These are phyloP conservation scores for Glaucopsyche alexis DNA, from an alignment of 2,888 invertebrate genomes.

Conservation along the genomic window DNA sequence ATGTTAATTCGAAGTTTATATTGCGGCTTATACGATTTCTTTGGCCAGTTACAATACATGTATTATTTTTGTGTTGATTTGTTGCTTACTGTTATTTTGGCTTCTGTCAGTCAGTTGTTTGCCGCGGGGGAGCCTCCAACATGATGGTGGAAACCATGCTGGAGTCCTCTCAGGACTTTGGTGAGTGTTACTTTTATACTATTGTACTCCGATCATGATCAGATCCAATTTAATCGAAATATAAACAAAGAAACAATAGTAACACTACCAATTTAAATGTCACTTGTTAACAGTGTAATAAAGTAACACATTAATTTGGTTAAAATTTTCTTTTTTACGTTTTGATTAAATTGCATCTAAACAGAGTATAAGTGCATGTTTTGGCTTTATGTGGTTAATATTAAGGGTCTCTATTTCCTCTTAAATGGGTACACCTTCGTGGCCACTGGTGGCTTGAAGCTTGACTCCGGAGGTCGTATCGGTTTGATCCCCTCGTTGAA, in stretches of 20 bases:
- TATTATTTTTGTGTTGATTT: constrained; percentile 33
- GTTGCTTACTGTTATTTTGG: constrained; percentile 50
- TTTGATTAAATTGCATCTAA: no score
- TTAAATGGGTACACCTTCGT: no score
- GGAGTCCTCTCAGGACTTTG: constrained; percentile 75
- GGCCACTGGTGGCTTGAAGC: no score
- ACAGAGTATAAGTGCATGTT: background rate
- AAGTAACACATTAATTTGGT: no score
- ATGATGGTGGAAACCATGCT: constrained; percentile 77
- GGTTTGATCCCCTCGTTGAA: no score
- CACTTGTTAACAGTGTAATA: no score
- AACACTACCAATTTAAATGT: no score
- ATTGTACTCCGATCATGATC: background rate
- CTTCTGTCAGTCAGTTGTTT: constrained; percentile 54
- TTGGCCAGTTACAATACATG: constrained; percentile 15
- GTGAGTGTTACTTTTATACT: constrained; percentile 50
- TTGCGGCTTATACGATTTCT: background rate
- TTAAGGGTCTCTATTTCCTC: background rate
- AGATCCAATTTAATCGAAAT: background rate
- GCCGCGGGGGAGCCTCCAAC: constrained; percentile 54
- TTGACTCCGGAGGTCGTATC: no score
- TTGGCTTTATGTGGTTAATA: background rate
- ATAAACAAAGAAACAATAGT: background rate
- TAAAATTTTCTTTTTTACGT: no score
- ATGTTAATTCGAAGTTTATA: background rate